Evolutionary conservation across 2,113 vertebrate genomes (phyloP).

Genomic region (Rhynchopsitta pachyrhyncha): DNA sequence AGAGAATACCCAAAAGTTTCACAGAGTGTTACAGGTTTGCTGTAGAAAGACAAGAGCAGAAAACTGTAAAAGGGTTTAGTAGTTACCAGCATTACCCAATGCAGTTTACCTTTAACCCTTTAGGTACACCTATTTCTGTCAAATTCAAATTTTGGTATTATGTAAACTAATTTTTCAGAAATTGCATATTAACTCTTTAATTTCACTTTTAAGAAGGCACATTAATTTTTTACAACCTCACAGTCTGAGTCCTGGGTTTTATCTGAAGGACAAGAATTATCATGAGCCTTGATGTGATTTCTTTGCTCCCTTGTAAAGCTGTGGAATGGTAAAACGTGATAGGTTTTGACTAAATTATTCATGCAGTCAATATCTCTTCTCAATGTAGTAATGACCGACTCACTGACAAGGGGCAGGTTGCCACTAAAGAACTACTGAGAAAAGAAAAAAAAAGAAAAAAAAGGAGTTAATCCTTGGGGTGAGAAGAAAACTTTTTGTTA

Average conservation of each 20-base stretch:
- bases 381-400: neutral
- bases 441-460: neutral
- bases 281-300: neutral
- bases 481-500: neutral
- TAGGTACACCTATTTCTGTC: neutral
- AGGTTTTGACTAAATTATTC: neutral
- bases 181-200: neutral
- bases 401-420: neutral
- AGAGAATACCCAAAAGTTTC: neutral
- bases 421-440: neutral
- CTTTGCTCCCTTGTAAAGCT: neutral
- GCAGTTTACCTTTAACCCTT: neutral
- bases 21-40: neutral
- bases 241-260: neutral
- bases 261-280: neutral
- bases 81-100: neutral
- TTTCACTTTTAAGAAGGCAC: neutral
- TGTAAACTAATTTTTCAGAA: neutral
- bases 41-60: neutral
- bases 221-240: neutral
- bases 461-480: neutral
- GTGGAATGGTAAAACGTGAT: neutral
- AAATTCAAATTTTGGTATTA: neutral
- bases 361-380: neutral
- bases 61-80: neutral